phyloP scores from a whole-genome alignment of 2,797 vertebrate species.

The Limosa lapponica region DNA sequence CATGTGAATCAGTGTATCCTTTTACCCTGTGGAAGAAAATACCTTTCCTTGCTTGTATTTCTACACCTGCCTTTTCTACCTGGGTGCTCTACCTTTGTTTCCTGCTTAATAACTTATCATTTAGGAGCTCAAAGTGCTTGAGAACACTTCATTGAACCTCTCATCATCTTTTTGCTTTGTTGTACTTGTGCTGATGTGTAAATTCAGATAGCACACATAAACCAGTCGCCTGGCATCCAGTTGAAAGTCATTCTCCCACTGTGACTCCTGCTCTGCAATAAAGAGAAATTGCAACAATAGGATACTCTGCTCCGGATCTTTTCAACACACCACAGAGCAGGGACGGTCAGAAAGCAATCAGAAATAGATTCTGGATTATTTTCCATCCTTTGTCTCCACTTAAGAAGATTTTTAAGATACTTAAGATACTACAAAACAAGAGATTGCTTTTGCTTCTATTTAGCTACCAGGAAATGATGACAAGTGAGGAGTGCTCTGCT shows the following conservation, averaged over 20 bases:
- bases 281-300: not conserved
- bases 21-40: not conserved
- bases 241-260: not conserved
- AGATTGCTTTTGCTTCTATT: not conserved
- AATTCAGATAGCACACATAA: not conserved
- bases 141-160: not conserved
- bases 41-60: not conserved
- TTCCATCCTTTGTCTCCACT: not conserved
- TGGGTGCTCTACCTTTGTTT: not conserved
- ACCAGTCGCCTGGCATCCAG: not conserved
- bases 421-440: not conserved
- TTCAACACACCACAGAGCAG: fast-evolving
- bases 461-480: not conserved
- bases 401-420: not conserved
- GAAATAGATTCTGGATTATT: not conserved
- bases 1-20: not conserved
- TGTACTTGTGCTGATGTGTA: not conserved
- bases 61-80: not conserved
- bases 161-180: not conserved
- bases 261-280: not conserved
- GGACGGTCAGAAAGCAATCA: fast-evolving
- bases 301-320: not conserved
- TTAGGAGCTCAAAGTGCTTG: not conserved
- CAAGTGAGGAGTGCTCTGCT: not conserved
- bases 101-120: not conserved